Evolutionary conservation across 2,888 invertebrate genomes (phyloP).

Genomic region (Leptarthrus brevirostris): DNA sequence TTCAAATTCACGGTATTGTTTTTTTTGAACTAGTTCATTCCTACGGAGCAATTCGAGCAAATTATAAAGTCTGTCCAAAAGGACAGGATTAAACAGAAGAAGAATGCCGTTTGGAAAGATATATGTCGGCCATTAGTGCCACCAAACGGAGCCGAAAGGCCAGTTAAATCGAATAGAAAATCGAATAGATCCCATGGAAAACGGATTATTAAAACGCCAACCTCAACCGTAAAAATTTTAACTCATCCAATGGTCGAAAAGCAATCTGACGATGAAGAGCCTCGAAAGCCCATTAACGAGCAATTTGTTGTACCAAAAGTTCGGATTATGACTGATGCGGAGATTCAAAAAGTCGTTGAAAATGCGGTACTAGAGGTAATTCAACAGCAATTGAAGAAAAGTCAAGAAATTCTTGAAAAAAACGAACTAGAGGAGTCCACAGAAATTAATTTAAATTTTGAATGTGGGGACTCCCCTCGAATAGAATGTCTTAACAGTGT

Average conservation of each 20-base stretch:
- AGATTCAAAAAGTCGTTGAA: conserved; percentile 52
- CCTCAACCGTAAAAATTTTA: conserved; percentile 49
- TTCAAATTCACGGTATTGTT: background rate
- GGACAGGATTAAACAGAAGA: conserved; percentile 48
- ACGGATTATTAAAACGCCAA: conserved; percentile 41
- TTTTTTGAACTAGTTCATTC: conserved; percentile 47
- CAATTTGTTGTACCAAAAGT: conserved; percentile 7
- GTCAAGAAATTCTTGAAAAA: background rate
- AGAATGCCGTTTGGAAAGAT: conserved; percentile 49
- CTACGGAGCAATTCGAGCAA: conserved; percentile 49
- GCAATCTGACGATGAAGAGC: background rate
- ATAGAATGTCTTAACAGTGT: background rate
- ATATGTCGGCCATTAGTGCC: conserved; percentile 7
- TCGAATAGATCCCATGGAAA: background rate
- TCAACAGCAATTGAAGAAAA: background rate
- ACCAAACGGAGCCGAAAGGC: background rate
- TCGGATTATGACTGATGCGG: conserved; percentile 51
- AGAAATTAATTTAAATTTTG: background rate
- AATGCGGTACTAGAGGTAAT: conserved; percentile 50
- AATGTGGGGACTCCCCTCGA: background rate
- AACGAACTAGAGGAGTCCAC: background rate
- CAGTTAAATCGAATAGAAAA: background rate
- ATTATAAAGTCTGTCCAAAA: conserved; percentile 50
- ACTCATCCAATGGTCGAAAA: conserved; percentile 32
- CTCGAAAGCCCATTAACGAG: background rate